Evolutionary conservation across 2,888 invertebrate species (phyloP), one percentile per base, ranked within the genome.

Genomic region (Desoria tigrina): DNA sequence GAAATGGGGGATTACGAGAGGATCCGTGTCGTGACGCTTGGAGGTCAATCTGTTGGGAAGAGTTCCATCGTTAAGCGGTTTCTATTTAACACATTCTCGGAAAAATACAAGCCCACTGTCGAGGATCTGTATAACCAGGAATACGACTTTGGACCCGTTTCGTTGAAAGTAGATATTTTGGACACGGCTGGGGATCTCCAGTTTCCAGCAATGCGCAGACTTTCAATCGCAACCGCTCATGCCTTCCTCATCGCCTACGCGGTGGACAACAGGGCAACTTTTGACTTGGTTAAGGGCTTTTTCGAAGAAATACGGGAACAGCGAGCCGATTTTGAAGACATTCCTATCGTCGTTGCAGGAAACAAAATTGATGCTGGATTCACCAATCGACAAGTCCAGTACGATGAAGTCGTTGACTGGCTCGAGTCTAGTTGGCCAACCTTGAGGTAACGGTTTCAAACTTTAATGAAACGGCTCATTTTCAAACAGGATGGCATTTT

Each of bases 101-200:
- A 90, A 77, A 87, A 88, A 78, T 92, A 94, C 81, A 85, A 87
- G 75, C 89, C 91, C 77, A 94, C 93, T 16, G 90, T 93, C 37
- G 93, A 94, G 79, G 94, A 94, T 80, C 84, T 93, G 27, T 92
- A 91, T 81, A 90, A 89, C 78, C 84, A 90, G 65, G 91, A 92
- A 80, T 93, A 90, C 79, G 87, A 89, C 78, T 83, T 91, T 65
- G 89, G 90, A 49, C 85, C 86, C 32, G 85, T 88, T 73, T 87
- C 88, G 14, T 82, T 92, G 50, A 90, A 90, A 83, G 86, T 86
- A 18, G 90, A 90, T 79, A 88, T 91, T 73, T 80, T 91, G 78
- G 90, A 91, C 81, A 91, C 91, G 28, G 88, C 88, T 74, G 92
- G 92, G 24, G 91, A 92, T 79, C 86, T 90, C 81, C 90, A 90